phyloP scores from a whole-genome alignment of 2,113 vertebrate species.

The Cyanocitta stelleri region DNA sequence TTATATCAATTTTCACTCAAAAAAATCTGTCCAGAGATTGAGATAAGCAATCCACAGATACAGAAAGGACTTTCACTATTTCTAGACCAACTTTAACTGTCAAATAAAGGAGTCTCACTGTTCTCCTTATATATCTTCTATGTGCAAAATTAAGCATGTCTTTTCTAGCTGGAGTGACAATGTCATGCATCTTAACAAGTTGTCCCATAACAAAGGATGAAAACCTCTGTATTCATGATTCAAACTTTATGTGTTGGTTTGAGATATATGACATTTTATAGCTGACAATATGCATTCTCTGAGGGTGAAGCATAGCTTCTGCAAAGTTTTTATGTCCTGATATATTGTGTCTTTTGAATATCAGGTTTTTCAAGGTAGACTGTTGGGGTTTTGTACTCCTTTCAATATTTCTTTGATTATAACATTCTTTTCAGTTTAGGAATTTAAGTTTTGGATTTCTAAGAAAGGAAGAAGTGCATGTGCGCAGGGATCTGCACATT shows the following conservation, averaged over 20 bases:
- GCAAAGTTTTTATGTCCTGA: background rate
- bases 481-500: accelerated
- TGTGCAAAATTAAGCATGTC: background rate
- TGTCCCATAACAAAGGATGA: background rate
- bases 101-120: background rate
- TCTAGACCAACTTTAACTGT: background rate
- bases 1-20: background rate
- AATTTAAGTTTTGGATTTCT: background rate
- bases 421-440: background rate
- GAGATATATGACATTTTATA: background rate
- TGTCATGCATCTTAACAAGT: background rate
- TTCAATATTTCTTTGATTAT: background rate
- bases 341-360: background rate
- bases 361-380: background rate
- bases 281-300: background rate
- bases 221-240: background rate
- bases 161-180: background rate
- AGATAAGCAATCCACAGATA: background rate
- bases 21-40: background rate
- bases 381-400: background rate
- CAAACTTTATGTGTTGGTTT: background rate
- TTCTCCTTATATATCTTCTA: background rate
- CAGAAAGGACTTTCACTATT: background rate
- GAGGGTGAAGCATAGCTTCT: background rate
- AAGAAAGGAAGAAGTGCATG: background rate